Evolutionary conservation across 2,797 vertebrate species (phyloP), one percentile per base, ranked within the genome.

Genomic region (Vireo griseus): DNA sequence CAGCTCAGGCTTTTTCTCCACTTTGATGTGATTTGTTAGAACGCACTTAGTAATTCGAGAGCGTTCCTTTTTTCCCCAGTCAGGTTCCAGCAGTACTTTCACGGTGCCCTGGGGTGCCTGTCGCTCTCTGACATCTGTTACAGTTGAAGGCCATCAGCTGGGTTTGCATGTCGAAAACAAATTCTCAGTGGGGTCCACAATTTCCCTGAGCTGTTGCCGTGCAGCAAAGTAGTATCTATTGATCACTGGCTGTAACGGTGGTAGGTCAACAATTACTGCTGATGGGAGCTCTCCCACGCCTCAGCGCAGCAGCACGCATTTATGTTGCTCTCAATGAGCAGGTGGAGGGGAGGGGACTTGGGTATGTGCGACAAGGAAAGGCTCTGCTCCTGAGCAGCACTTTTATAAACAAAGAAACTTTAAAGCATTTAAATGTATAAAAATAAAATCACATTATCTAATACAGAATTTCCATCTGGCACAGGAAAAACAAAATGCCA

Each of bases 1-100:
- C 44, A 44, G 81, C 73, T 85, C 76, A 12, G 48, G 69, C 51
- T 85, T 90, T 82, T 89, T 66, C 77, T 75, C 71, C 31, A 0
- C 84, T 90, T 87, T 77, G 76, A 96, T 86, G 63, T 77, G 88
- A 93, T 97, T 96, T 92, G 84, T 92, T 94, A 54, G 78, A 90
- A 92, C 5, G 33, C 66, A 61, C 52, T 81, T 28, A 45, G 79
- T 66, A 91, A 95, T 90, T 91, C 77, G 72, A 84, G 78, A 63
- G 83, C 0, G 0, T 39, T 75, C 39, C 57, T 86, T 80, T 80
- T 76, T 69, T 4, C 52, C 57, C 81, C 48, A 47, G 74, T 44
- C 80, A 57, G 88, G 59, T 79, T 89, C 52, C 89, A 73, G 75
- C 66, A 73, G 77, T 72, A 62, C 66, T 92, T 93, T 76, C 83